These are phyloP conservation scores for Dufourea novaeangliae DNA, from an alignment of 1,140 invertebrate genomes.

Conservation along the genomic window DNA sequence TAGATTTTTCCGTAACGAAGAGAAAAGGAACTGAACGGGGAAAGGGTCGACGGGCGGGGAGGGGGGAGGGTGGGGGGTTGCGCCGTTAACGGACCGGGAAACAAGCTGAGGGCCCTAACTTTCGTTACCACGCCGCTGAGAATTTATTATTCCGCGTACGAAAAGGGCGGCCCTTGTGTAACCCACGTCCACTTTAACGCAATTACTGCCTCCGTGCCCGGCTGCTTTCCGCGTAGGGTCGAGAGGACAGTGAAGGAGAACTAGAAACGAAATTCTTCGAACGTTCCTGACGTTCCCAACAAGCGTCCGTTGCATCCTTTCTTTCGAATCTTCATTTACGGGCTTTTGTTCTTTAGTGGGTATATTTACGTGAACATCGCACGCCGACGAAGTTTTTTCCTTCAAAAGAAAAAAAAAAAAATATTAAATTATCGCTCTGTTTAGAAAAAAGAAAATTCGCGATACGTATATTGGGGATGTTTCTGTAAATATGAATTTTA, in stretches of 20 bases:
- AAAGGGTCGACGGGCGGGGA: neutral
- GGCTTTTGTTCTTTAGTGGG: neutral
- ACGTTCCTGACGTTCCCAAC: slow-evolving; percentile 14
- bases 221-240: slow-evolving; percentile 1
- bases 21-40: slow-evolving; percentile 15
- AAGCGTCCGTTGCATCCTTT: neutral
- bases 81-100: slow-evolving; percentile 73
- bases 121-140: slow-evolving; percentile 70
- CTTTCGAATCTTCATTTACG: neutral
- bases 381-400: too few species aligned
- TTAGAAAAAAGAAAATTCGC: too few species aligned
- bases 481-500: too few species aligned
- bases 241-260: neutral
- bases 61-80: neutral
- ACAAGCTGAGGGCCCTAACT: slow-evolving; percentile 72
- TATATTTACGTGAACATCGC: neutral
- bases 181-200: slow-evolving; percentile 79
- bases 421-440: too few species aligned
- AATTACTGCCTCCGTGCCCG: slow-evolving; percentile 63
- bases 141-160: slow-evolving; percentile 79
- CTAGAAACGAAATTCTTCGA: slow-evolving; percentile 33
- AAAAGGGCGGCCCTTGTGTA: slow-evolving; percentile 65
- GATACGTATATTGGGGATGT: too few species aligned
- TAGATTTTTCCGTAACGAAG: slow-evolving; percentile 47
- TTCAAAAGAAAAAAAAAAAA: too few species aligned